phyloP scores from a whole-genome alignment of 2,113 vertebrate species.

The Halcyon malimbica region DNA sequence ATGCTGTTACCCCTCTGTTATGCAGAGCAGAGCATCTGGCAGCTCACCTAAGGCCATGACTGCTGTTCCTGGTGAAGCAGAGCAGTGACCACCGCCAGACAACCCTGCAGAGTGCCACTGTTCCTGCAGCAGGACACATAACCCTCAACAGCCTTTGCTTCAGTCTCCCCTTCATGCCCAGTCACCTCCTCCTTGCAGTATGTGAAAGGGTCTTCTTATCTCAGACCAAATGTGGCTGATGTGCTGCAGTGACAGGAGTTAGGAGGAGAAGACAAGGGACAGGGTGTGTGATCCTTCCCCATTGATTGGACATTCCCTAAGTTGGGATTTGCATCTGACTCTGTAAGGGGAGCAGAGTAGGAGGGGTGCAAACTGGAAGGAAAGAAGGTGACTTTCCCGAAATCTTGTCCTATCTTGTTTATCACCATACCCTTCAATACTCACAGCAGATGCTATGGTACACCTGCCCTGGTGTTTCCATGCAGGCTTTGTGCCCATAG shows the following conservation, averaged over 20 bases:
- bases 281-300: neutral
- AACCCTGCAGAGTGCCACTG: too few species aligned
- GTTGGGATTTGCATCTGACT: neutral
- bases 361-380: neutral
- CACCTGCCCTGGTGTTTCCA: neutral
- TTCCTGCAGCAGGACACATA: neutral
- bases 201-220: neutral
- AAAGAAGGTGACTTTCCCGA: neutral
- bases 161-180: too few species aligned
- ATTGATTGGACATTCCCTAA: neutral
- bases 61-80: rapidly evolving
- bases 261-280: neutral
- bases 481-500: neutral
- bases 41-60: rapidly evolving
- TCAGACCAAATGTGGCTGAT: neutral
- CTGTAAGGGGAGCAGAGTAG: neutral
- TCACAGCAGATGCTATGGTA: neutral
- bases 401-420: neutral
- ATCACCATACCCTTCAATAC: rapidly evolving
- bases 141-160: neutral
- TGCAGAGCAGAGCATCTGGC: too few species aligned
- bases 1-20: neutral
- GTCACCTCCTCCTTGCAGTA: neutral
- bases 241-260: neutral
- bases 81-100: neutral